Evolutionary conservation across 2,797 vertebrate species (phyloP), one percentile per base, ranked within the genome.

Genomic region (Aselliscus stoliczkanus): DNA sequence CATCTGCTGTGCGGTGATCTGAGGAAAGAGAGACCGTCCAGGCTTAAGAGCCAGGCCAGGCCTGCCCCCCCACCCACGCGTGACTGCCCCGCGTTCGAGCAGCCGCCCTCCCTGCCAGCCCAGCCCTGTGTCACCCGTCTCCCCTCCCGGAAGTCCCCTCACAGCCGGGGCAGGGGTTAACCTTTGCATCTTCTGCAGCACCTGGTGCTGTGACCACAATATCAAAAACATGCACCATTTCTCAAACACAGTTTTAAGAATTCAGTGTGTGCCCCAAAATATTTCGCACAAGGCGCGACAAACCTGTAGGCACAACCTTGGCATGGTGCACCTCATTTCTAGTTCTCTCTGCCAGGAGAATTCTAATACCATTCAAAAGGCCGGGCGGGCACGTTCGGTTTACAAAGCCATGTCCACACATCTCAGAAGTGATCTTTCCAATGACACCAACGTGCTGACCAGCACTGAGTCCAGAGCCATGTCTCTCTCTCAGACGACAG

Each of bases 1-100:
- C 7, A 99, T 98, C 97, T 99, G 99, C 97, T 99, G 99, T 15
- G 98, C 96, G 0, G 98, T 98, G 39, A 99, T 98, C 98, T 99
- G 82, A 37, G 37, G 70, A 72, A 52, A 94, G 58, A 84, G 77
- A 91, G 70, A 88, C n/a, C 42, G 1, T 70, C 56, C 31, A 62
- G 47, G 69, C 54, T 96, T 18, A 94, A 94, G 92, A 88, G 92
- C 54, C 52, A 44, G 80, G 82, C n/a, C 8, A n/a, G 11, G 56
- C 29, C 52, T 54, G 52, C 14, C 54, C 42, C 31, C 23, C 7
- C 0, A 44, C 54, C 77, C 8, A 2, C 65, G 54, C 4, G 29
- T 0, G 67, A 31, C 34, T 3, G 47, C 47, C 14, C 47, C 14
- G 47, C 13, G 47, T 14, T 50, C 47, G 13, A 14, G 14, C 47